Base-by-base conservation (phyloP, 1,140 invertebrate species). In the Pseudomyrmex concolor region DNA sequence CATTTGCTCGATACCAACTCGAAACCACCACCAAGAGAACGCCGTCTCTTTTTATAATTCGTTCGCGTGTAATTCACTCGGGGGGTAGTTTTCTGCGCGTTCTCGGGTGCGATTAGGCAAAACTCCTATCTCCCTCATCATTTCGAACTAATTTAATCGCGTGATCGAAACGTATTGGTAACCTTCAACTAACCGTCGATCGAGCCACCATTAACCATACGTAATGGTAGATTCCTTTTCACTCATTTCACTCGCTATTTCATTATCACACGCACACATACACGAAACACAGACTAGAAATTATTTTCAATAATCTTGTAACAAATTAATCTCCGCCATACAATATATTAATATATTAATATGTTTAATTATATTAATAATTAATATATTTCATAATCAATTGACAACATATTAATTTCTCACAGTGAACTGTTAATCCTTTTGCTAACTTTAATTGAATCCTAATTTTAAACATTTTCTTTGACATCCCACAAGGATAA, bases 1-100 rank as follows among this genome's bases (percentile, higher is more conserved):
- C 86, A 91, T 87, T 91, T 91, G 84, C 88, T 91, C 87, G 91
- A 94, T 93, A 94, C 92, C 92, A 94, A 93, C 91, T 90, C 80
- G 92, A 93, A 80, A 91, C 90, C 90, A 91, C 90, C 90, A 93
- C 91, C 89, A 91, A 82, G 84, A 92, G 85, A 77, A 83, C 74
- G 80, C 71, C 59, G 9, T 34, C 1, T 59, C 34, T 78, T 55
- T n/a, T 17, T 66, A 84, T 13, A 45, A 4, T 19, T 48, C 22
- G 22, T 54, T 54, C 48, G 43, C 59, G 22, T 22, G 72, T 19
- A 15, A 50, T 55, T 74, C 34, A 34, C 34, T 51, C 62, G 54
- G 62, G 67, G 67, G 82, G 51, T 86, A 74, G 67, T 80, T 78
- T 84, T 59, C 48, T 64, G 43, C 60, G 43, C 60, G 34, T 19